Percentiles rank a stretch among this genome's conserved stretches.
phyloP scores from a whole-genome alignment of 2,113 vertebrate species.

The Phaethon lepturus region DNA sequence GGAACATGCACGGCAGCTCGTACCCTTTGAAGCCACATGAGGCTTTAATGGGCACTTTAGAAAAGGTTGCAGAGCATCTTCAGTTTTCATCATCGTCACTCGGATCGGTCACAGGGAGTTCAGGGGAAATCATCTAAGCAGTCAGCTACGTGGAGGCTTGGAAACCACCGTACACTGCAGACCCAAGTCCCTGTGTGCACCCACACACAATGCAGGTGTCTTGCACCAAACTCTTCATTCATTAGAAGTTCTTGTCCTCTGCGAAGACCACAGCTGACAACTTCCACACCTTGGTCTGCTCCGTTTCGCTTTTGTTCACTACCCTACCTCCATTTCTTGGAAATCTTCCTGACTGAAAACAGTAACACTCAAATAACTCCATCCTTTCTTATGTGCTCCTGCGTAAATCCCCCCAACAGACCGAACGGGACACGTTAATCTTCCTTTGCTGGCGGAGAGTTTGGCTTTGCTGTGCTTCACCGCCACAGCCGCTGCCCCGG shows the following conservation, averaged over 20 bases:
- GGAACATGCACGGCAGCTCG: not conserved
- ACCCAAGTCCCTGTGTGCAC: not conserved
- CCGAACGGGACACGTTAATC: rapidly evolving
- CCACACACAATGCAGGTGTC: not conserved
- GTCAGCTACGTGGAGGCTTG: not conserved
- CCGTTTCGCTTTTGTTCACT: not conserved
- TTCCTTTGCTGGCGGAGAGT: not conserved
- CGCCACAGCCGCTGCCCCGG: rapidly evolving
- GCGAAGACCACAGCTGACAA: not conserved
- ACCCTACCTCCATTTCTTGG: not conserved
- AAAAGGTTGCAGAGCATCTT: not conserved
- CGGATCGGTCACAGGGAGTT: not conserved
- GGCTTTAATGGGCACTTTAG: not conserved
- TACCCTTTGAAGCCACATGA: not conserved
- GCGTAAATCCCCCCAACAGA: not conserved
- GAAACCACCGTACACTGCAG: rapidly evolving
- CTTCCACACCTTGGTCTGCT: rapidly evolving
- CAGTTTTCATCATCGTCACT: not conserved
- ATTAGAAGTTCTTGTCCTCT: not conserved
- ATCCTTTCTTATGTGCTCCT: not conserved
- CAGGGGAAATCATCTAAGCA: not conserved
- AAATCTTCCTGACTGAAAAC: not conserved
- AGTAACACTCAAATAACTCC: not conserved
- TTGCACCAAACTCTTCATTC: not conserved
- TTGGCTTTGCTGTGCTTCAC: not conserved